Evolutionary conservation across 1,140 invertebrate species (phyloP), one percentile per base, ranked within the genome.

Genomic region (Penaeus japonicus): DNA sequence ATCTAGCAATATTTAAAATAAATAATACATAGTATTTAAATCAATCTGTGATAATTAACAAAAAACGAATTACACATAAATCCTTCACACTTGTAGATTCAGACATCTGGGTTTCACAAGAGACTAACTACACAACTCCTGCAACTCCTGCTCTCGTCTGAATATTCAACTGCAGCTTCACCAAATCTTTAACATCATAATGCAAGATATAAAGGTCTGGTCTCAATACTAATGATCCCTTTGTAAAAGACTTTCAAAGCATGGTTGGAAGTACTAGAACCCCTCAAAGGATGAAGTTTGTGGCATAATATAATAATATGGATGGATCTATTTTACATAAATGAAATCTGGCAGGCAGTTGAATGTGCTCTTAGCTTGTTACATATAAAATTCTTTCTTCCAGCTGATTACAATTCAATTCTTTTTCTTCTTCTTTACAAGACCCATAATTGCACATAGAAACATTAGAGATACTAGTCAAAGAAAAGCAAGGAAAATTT

Each of bases 371-470:
- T 62, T 62, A 47, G n/a, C 32, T 65, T 27, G 27, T 17, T 65
- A 70, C 35, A 84, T 77, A 85, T 53, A 85, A 55, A 85, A 78
- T 27, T 32, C 27, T 73, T n/a, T 73, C 70, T 18, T 73, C 70
- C 35, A 32, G 70, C 35, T 32, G 70, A 73, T 47, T 47, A 47
- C 47, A 47, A 47, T 47, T 47, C 47, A 12, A 12, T 47, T 57
- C 30, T 62, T n/a, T 55, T 39, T 24, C 30, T 78, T 62, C 27
- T 30, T 22, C 30, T 35, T 39, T 27, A 47, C 27, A 86, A 62
- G 30, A 65, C 59, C 54, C 62, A 75, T 75, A 75, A 87, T 57
- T 82, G 84, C 84, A 85, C 84, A 85, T 78, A 77, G 70, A 39
- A 82, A 57, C 59, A 65, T 70, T 70, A 62, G 35, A 62, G 81